These are phyloP conservation scores for Venturia canescens DNA, from an alignment of 1,140 invertebrate genomes.

Conservation along the genomic window DNA sequence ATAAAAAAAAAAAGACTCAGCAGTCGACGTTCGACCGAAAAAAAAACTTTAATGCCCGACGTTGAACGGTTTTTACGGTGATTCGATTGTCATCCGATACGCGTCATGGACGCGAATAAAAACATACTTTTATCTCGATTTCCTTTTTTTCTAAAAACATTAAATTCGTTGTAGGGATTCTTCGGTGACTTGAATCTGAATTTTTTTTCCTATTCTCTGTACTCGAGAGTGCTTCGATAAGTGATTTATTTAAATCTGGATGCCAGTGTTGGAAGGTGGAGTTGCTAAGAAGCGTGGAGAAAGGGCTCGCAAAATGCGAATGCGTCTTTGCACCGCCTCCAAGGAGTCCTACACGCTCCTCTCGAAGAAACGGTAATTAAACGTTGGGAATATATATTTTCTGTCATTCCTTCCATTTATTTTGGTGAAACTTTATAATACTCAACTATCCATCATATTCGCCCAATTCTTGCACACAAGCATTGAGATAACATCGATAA, in stretches of 20 bases:
- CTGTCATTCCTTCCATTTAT: neutral
- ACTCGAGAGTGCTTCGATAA: conserved; percentile 25
- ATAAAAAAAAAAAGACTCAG: too few relatives aligned
- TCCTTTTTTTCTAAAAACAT: too few relatives aligned
- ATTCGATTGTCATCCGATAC: neutral
- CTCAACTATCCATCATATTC: too few relatives aligned
- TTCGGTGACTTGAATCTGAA: neutral
- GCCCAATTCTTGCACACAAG: too few relatives aligned
- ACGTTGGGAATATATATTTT: conserved; percentile 1
- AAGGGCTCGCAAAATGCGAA: conserved; percentile 69
- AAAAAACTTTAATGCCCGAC: too few relatives aligned
- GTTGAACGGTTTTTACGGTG: too few relatives aligned
- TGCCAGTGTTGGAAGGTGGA: conserved; percentile 69
- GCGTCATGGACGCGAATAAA: conserved; percentile 13
- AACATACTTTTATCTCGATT: too few relatives aligned
- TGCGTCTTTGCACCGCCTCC: conserved; percentile 69
- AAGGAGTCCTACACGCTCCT: conserved; percentile 72
- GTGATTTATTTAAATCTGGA: conserved; percentile 56
- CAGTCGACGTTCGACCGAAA: too few relatives aligned
- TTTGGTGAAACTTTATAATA: too few relatives aligned
- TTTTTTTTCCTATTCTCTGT: neutral
- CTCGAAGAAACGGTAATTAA: conserved; percentile 57
- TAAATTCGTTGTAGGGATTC: neutral
- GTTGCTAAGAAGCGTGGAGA: conserved; percentile 62
- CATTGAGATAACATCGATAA: too few relatives aligned